Evolutionary conservation across 2,888 invertebrate species (phyloP).

Genomic region (Xestia c-nigrum): DNA sequence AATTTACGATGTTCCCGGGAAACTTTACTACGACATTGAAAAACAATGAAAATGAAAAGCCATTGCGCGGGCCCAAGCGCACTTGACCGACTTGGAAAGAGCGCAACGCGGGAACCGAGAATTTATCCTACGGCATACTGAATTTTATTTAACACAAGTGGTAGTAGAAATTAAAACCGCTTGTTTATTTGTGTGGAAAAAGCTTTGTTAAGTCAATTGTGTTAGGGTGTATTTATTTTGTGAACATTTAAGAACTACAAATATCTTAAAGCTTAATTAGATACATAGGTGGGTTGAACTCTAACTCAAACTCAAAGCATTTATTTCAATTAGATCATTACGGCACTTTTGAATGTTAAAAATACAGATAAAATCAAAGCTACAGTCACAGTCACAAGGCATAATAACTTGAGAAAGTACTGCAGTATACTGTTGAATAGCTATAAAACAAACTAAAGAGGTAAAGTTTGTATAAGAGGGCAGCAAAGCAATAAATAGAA

Average conservation of each 20-base stretch:
- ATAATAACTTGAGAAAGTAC: too few relatives aligned
- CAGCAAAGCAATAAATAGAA: too few relatives aligned
- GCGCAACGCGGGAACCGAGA: slow-evolving; percentile 65
- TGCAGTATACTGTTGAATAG: too few relatives aligned
- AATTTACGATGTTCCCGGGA: slow-evolving; percentile 44
- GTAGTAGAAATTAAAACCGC: slow-evolving; percentile 58
- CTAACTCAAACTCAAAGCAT: too few relatives aligned
- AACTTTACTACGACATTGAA: slow-evolving; percentile 65
- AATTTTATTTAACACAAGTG: slow-evolving; percentile 63
- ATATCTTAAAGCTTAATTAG: not conserved
- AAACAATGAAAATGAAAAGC: slow-evolving; percentile 78
- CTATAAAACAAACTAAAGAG: not conserved
- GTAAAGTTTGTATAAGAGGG: not conserved
- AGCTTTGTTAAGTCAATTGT: slow-evolving; percentile 21
- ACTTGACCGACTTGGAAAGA: slow-evolving; percentile 75
- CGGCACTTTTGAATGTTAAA: too few relatives aligned
- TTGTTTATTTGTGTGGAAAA: slow-evolving; percentile 27
- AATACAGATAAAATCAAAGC: too few relatives aligned
- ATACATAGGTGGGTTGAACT: too few relatives aligned
- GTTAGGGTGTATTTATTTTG: slow-evolving; percentile 4
- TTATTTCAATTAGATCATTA: too few relatives aligned
- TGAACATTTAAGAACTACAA: not conserved
- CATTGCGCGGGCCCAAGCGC: slow-evolving; percentile 69
- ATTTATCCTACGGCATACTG: slow-evolving; percentile 62
- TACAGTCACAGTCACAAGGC: too few relatives aligned